Conservation (phyloP, 2,888 invertebrate genomes). For the Poecilobothrus nobilitatus region DNA sequence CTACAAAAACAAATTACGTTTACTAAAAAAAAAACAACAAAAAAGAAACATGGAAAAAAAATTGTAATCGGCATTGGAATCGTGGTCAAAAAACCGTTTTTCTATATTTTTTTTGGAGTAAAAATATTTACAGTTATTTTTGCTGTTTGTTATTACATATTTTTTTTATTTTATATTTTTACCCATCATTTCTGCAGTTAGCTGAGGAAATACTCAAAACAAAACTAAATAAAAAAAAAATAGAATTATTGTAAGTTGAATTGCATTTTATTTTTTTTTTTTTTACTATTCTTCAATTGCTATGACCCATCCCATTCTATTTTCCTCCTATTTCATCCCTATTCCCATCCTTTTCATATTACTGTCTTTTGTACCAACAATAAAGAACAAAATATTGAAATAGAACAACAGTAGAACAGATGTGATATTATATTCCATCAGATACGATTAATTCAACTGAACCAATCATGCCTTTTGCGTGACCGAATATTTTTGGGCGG, state of each 20-base stretch:
- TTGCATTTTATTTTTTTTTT: background rate
- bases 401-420: background rate
- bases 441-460: background rate
- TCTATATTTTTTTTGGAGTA: no score
- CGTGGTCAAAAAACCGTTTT: background rate
- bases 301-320: no score
- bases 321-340: no score
- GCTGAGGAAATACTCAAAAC: background rate
- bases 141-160: background rate
- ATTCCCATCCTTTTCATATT: no score
- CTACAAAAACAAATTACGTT: no score
- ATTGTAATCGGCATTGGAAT: background rate
- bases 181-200: background rate
- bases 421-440: background rate
- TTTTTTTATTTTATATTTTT: background rate
- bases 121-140: no score
- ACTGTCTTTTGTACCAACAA: background rate
- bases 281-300: background rate
- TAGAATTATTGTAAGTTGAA: background rate
- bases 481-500: background rate
- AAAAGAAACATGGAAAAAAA: background rate
- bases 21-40: no score
- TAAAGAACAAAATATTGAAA: background rate
- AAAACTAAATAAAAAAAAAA: no score
- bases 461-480: constrained; percentile 4